These are phyloP conservation scores for Sebastes vulpes DNA, from an alignment of 2,797 vertebrate species.

Conservation along the genomic window DNA sequence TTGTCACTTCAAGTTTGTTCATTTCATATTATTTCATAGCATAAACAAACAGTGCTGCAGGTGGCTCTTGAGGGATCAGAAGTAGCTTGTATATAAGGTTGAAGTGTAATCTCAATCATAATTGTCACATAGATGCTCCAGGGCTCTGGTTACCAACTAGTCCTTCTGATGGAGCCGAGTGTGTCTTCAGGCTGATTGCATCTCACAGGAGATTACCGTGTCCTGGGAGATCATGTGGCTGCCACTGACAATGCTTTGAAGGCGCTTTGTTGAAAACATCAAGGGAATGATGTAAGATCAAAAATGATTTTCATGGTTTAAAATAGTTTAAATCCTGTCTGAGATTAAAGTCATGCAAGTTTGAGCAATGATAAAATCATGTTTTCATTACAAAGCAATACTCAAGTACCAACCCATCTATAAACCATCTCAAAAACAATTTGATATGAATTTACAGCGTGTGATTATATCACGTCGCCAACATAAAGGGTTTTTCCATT, in stretches of 20 bases:
- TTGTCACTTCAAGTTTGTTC: constrained; percentile 39
- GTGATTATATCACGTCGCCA: not conserved
- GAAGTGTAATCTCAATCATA: constrained; percentile 53
- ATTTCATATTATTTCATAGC: too few species aligned
- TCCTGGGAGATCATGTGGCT: constrained; percentile 46
- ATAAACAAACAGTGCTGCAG: not conserved
- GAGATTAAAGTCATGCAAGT: constrained; percentile 5
- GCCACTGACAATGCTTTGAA: constrained; percentile 43
- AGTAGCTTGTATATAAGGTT: constrained; percentile 7
- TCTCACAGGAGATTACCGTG: constrained; percentile 53
- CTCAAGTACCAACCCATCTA: not conserved
- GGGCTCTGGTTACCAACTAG: constrained; percentile 64
- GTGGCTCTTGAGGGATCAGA: constrained; percentile 14
- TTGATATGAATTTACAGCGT: not conserved
- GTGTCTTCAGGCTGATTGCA: constrained; percentile 63
- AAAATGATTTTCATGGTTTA: constrained; percentile 1
- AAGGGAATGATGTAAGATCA: constrained; percentile 19
- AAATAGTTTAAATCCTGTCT: constrained; percentile 17
- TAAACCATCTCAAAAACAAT: not conserved
- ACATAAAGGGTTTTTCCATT: too few species aligned
- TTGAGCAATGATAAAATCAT: not conserved
- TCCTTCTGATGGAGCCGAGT: constrained; percentile 59
- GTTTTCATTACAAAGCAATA: not conserved
- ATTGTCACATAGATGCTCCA: constrained; percentile 49
- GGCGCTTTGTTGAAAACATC: constrained; percentile 31